Conservation (phyloP, 2,113 vertebrate genomes). For the Mixornis gularis region DNA sequence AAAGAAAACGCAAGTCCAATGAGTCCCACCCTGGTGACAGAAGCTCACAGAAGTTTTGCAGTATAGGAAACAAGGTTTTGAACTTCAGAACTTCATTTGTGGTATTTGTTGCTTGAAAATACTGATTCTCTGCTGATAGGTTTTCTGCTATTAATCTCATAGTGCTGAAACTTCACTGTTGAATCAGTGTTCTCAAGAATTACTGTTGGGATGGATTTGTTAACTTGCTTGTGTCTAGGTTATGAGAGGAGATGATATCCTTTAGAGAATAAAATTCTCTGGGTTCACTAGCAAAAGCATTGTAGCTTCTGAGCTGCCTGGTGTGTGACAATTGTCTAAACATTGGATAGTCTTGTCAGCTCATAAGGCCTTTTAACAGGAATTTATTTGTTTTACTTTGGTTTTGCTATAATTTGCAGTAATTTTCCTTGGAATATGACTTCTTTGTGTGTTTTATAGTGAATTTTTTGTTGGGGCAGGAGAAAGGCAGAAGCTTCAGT, state of each 20-base stretch:
- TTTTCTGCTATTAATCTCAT: background rate
- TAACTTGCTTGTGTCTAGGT: background rate
- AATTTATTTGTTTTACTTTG: background rate
- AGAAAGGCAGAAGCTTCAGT: background rate
- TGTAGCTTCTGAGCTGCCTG: background rate
- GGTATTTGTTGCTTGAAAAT: background rate
- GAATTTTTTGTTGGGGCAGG: background rate
- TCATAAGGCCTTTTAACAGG: background rate
- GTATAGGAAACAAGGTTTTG: background rate
- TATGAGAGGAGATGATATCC: background rate
- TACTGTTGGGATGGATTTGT: background rate
- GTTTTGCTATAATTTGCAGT: background rate
- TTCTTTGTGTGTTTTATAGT: background rate
- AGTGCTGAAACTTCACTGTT: background rate
- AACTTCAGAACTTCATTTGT: background rate
- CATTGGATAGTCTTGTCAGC: background rate
- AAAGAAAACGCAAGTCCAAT: background rate
- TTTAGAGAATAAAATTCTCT: background rate
- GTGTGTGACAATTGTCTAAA: background rate
- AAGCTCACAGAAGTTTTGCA: background rate
- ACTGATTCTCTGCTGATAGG: background rate
- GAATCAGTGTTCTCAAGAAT: background rate
- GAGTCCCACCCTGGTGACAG: background rate
- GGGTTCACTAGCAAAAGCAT: background rate
- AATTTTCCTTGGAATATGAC: background rate